Conservation (phyloP, 2,797 vertebrate genomes). For the Acanthiza pusilla region DNA sequence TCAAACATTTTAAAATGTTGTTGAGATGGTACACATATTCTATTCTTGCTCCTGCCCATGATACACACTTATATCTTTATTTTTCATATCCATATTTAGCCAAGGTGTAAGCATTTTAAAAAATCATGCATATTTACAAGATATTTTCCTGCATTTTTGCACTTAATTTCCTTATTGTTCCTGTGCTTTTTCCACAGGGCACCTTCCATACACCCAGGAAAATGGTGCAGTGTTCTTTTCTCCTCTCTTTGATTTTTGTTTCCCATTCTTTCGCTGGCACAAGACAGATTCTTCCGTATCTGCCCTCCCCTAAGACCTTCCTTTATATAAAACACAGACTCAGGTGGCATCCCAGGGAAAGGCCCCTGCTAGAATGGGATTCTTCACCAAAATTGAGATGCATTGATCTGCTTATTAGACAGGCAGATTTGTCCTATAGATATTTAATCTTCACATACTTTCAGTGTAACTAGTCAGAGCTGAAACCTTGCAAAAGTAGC, state of each 20-base stretch:
- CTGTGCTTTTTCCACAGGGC: background rate
- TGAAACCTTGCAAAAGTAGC: background rate
- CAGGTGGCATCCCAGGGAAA: background rate
- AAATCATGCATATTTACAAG: background rate
- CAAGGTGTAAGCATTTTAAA: background rate
- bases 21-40: background rate
- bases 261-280: background rate
- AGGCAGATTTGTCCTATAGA: background rate
- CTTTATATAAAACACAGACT: background rate
- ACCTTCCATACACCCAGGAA: background rate
- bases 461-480: background rate
- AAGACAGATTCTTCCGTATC: accelerated
- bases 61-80: background rate
- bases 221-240: background rate
- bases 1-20: background rate
- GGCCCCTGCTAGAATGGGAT: background rate
- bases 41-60: background rate
- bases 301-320: background rate
- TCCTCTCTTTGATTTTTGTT: background rate
- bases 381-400: background rate
- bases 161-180: background rate
- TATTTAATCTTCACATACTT: background rate
- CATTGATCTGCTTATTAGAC: background rate
- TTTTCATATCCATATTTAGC: background rate
- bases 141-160: background rate